These are phyloP conservation scores for Parnassius smintheus DNA, from an alignment of 2,888 invertebrate species.

Conservation along the genomic window DNA sequence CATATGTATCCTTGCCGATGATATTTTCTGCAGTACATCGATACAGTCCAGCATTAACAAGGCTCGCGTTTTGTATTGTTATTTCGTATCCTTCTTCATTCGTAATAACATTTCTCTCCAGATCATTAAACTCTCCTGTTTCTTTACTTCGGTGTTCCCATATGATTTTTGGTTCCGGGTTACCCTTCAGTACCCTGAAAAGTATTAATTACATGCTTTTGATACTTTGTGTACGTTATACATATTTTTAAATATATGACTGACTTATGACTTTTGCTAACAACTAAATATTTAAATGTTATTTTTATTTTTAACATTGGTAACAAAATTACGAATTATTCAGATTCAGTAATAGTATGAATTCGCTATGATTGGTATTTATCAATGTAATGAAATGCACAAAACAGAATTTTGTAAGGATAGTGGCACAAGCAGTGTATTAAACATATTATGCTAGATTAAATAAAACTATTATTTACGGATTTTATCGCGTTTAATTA, in stretches of 20 bases:
- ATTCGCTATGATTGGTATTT: too few species aligned
- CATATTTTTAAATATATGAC: not conserved
- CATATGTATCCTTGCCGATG: constrained; percentile 53
- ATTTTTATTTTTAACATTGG: too few species aligned
- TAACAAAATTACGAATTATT: too few species aligned
- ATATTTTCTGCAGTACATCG: constrained; percentile 60
- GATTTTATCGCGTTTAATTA: too few species aligned
- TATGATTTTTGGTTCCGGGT: constrained; percentile 51
- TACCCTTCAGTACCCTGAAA: constrained; percentile 56
- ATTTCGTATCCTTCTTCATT: constrained; percentile 37
- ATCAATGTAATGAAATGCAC: too few species aligned
- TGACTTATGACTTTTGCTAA: not conserved
- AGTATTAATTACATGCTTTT: not conserved
- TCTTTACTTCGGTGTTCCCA: constrained; percentile 48
- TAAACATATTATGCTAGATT: too few species aligned
- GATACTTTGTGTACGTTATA: too few species aligned
- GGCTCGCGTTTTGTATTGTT: constrained; percentile 44
- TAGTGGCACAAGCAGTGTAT: too few species aligned
- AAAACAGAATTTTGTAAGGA: too few species aligned
- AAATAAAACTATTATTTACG: too few species aligned
- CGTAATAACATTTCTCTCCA: constrained; percentile 35
- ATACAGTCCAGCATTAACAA: constrained; percentile 54
- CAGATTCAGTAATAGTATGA: too few species aligned
- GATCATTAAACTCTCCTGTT: constrained; percentile 33
- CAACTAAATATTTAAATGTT: too few species aligned